These are phyloP conservation scores for Empidonax alnorum DNA, from an alignment of 2,113 vertebrate species.

Conservation along the genomic window DNA sequence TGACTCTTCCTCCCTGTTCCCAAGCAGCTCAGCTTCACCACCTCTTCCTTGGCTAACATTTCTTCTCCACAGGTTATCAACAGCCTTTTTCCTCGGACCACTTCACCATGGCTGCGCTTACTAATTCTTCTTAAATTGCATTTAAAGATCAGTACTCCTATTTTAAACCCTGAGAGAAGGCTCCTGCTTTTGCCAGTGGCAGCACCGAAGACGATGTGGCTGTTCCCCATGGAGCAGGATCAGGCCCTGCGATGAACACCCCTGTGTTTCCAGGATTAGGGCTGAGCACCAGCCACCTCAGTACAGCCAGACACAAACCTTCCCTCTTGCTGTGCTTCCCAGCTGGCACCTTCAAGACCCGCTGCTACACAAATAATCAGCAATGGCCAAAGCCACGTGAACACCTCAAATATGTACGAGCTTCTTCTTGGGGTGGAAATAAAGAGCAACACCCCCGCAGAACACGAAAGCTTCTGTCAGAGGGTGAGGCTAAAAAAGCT, in stretches of 20 bases:
- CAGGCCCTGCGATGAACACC: not conserved
- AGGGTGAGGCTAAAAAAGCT: not conserved
- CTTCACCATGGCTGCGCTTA: not conserved
- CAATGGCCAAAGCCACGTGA: rapidly evolving
- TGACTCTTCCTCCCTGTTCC: not conserved
- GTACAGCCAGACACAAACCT: not conserved
- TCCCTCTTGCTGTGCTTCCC: not conserved
- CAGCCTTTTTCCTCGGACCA: not conserved
- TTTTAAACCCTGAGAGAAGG: not conserved
- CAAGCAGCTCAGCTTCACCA: not conserved
- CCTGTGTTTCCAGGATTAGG: not conserved
- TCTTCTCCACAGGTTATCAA: not conserved
- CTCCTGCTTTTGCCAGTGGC: not conserved
- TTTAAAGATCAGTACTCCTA: not conserved
- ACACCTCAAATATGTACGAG: rapidly evolving
- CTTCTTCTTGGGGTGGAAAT: not conserved
- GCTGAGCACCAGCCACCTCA: not conserved
- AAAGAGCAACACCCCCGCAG: not conserved
- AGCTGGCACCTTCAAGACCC: not conserved
- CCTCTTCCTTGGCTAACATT: not conserved
- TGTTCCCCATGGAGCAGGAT: rapidly evolving
- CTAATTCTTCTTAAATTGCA: not conserved
- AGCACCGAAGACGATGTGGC: not conserved
- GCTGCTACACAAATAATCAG: rapidly evolving
- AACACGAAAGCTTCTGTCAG: rapidly evolving